A percentile compares a stretch with the other conserved stretches of the same genome.
phyloP scores from a whole-genome alignment of 2,113 vertebrate species.

The Daubentonia madagascariensis region DNA sequence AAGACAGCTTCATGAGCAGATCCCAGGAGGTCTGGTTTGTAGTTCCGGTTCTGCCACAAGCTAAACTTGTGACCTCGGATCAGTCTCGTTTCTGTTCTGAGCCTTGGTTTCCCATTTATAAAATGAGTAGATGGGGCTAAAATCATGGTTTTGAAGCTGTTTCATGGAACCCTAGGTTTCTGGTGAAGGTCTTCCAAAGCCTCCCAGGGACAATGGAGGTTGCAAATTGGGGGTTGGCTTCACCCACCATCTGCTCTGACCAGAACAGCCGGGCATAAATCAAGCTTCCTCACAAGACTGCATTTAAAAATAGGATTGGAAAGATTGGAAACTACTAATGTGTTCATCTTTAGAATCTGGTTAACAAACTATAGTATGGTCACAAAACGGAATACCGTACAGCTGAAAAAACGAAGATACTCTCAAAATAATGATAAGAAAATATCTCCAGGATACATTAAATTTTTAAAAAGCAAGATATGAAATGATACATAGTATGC shows the following conservation, averaged over 20 bases:
- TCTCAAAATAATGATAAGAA: background rate
- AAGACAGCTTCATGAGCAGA: background rate
- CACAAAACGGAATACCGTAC: background rate
- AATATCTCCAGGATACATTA: background rate
- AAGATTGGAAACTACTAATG: background rate
- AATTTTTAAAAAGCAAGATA: background rate
- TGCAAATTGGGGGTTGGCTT: background rate
- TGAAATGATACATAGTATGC: background rate
- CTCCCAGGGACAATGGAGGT: background rate
- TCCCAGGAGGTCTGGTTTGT: background rate
- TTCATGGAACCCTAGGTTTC: background rate
- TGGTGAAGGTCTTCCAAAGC: background rate
- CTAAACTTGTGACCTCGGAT: background rate
- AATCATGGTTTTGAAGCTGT: background rate
- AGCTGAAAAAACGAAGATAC: background rate
- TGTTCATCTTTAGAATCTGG: background rate
- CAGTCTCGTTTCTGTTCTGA: background rate
- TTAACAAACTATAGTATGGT: background rate
- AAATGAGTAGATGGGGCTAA: background rate
- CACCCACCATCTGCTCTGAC: background rate
- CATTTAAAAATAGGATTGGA: background rate
- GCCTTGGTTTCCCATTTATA: background rate
- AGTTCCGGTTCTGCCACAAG: background rate
- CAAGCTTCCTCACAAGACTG: background rate
- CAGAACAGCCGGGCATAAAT: background rate